phyloP scores from a whole-genome alignment of 2,888 invertebrate species.

The Sabatieria punctata region DNA sequence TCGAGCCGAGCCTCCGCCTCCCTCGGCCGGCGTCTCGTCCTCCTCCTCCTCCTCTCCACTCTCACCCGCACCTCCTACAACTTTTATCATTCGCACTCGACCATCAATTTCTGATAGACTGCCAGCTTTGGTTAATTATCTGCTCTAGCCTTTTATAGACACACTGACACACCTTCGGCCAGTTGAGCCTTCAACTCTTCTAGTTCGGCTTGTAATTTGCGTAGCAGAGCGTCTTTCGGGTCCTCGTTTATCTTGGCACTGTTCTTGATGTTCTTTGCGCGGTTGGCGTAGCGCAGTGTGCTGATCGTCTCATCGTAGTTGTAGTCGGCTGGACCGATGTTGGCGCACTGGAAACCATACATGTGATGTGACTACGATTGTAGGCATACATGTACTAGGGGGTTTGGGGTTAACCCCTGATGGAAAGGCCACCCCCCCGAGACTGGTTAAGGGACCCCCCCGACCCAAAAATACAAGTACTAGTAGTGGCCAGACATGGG shows the following conservation, averaged over 20 bases:
- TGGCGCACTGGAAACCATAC: constrained; percentile 56
- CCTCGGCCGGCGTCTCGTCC: constrained; percentile 33
- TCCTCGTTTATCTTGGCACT: constrained; percentile 89
- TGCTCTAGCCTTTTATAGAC: too few species aligned
- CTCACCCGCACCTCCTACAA: constrained; percentile 11
- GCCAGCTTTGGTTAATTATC: too few species aligned
- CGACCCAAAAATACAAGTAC: too few species aligned
- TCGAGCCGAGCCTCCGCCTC: constrained; percentile 21
- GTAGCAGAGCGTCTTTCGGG: constrained; percentile 82
- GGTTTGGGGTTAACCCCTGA: too few species aligned
- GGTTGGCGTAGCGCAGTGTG: constrained; percentile 83
- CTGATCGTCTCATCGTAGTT: constrained; percentile 96
- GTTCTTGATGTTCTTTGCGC: constrained; percentile 94
- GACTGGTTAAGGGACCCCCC: too few species aligned
- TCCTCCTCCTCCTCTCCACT: constrained; percentile 9
- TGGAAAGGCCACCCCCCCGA: too few species aligned
- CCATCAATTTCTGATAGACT: too few species aligned
- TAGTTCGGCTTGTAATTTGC: constrained; percentile 90
- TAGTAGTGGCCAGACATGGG: not conserved
- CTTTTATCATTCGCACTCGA: too few species aligned
- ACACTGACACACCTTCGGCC: too few species aligned
- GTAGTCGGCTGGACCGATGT: constrained; percentile 82
- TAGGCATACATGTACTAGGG: too few species aligned
- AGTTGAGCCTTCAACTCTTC: constrained; percentile 70
- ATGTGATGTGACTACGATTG: too few species aligned